Base-by-base conservation (phyloP, 2,888 invertebrate species). In the Malthinus flaveolus region DNA sequence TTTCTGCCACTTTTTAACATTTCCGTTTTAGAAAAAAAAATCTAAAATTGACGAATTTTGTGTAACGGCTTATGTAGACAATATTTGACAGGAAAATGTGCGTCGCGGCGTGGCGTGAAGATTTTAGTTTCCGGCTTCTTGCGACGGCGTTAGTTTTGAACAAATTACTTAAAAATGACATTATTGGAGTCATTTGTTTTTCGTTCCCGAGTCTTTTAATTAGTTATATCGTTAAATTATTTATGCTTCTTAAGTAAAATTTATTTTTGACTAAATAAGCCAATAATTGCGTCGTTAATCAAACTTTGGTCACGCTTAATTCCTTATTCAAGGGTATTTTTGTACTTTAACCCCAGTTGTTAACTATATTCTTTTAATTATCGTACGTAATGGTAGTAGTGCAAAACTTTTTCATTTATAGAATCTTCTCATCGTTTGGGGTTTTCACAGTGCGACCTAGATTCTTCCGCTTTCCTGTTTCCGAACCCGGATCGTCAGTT, bases 171-270 rank as follows among this genome's bases (percentile, higher is more conserved):
- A 56, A 62, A 67, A 66, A 63, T 63, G 58, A 61, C 59, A 57
- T 67, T 65, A 67, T 69, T 68, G 68, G 66, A 67, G 53, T 49
- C 61, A 44, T 51, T 57, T 62, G 57, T 65, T 68, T 68, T 65
- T 66, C 59, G 61, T 23, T 23, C 23, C 23, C 52, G 35, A 52
- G 45, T 50, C 49, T 45, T 59, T 61, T 62, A 62, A 62, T 64
- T 56, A 57, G 55, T 23, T 23, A 34, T 55, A 49, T 51, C 59
- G 61, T 61, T 49, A 61, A 61, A 55, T 58, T 63, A 63, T 63
- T 63, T 61, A 63, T 47, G 56, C 23, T 42, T 47, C 15, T 51
- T 31, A 51, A 23, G 23, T 23, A 3, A 23, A 23, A 23, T 23
- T 23, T 23, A 23, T 23, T 23, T 23, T 23, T 23, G 23, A 5